A percentile compares a stretch with the other conserved stretches of the same genome.
These are phyloP conservation scores for Drosophila equinoxialis DNA, from an alignment of 1,140 invertebrate species.

Conservation along the genomic window DNA sequence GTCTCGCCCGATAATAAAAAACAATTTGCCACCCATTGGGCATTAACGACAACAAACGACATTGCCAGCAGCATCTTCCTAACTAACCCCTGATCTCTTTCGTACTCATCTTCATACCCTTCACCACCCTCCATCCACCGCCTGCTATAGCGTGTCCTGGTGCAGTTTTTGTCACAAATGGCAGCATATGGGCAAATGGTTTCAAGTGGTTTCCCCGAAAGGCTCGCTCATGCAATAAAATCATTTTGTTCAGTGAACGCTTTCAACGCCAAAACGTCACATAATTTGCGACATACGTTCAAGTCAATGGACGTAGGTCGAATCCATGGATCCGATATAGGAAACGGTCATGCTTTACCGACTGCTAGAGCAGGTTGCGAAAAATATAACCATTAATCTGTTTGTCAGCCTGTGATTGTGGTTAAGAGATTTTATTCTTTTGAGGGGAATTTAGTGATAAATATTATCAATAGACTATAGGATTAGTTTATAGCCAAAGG, in stretches of 20 bases:
- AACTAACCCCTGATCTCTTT: slow-evolving; percentile 13
- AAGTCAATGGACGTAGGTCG: slow-evolving; percentile 62
- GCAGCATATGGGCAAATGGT: slow-evolving; percentile 74
- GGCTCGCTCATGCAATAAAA: slow-evolving; percentile 71
- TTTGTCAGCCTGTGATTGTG: slow-evolving; percentile 68
- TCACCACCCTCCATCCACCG: slow-evolving; percentile 13
- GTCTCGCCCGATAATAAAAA: slow-evolving; percentile 77
- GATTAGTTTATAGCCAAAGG: neutral
- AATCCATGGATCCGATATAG: neutral
- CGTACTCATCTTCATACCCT: slow-evolving; percentile 13
- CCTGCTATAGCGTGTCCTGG: slow-evolving; percentile 42
- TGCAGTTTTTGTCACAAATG: slow-evolving; percentile 78
- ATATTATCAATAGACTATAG: slow-evolving; percentile 9
- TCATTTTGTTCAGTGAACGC: slow-evolving; percentile 79
- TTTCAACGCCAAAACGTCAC: slow-evolving; percentile 52
- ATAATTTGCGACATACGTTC: slow-evolving; percentile 80
- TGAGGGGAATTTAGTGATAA: neutral
- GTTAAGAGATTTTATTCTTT: slow-evolving; percentile 8
- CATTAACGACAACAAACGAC: slow-evolving; percentile 81
- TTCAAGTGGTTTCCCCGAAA: slow-evolving; percentile 56
- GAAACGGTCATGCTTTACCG: neutral
- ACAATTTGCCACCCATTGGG: slow-evolving; percentile 83
- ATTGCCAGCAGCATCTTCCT: slow-evolving; percentile 47
- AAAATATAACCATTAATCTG: slow-evolving; percentile 74
- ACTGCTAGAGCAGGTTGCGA: slow-evolving; percentile 52